These are phyloP conservation scores for Ctenochaetus hawaiiensis DNA, from an alignment of 2,797 vertebrate genomes.

Conservation along the genomic window DNA sequence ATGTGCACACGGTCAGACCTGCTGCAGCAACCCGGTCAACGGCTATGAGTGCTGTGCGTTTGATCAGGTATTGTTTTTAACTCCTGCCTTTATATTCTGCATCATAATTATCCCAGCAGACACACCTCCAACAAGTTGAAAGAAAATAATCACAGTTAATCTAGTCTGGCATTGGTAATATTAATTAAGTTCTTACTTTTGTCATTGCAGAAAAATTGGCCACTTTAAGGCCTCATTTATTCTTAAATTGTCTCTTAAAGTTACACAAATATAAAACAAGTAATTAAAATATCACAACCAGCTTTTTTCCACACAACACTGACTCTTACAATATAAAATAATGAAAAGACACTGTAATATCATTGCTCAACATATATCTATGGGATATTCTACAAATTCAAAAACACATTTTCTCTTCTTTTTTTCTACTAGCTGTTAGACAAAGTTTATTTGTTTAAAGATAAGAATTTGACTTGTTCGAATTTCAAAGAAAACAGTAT, in stretches of 20 bases:
- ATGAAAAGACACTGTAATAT: too few relatives aligned
- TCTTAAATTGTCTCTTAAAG: neutral
- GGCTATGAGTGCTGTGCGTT: slow-evolving; percentile 80
- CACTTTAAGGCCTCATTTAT: neutral
- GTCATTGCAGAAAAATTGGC: neutral
- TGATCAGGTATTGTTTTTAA: slow-evolving; percentile 68
- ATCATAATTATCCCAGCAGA: neutral
- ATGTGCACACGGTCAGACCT: slow-evolving; percentile 82
- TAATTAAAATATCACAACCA: neutral
- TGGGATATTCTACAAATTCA: too few relatives aligned
- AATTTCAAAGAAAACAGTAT: neutral
- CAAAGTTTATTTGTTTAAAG: too few relatives aligned
- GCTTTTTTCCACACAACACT: too few relatives aligned
- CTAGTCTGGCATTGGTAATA: neutral
- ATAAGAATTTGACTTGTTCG: neutral
- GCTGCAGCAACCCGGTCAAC: slow-evolving; percentile 76
- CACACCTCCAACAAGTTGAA: neutral
- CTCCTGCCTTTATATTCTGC: neutral
- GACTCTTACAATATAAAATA: too few relatives aligned
- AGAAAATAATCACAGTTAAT: neutral
- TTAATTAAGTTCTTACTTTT: neutral
- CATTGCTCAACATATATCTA: too few relatives aligned
- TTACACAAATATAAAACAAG: neutral
- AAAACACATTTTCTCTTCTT: neutral
- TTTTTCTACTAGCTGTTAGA: too few relatives aligned